Conservation (phyloP, 2,888 invertebrate genomes). For the Agonopterix arenella region DNA sequence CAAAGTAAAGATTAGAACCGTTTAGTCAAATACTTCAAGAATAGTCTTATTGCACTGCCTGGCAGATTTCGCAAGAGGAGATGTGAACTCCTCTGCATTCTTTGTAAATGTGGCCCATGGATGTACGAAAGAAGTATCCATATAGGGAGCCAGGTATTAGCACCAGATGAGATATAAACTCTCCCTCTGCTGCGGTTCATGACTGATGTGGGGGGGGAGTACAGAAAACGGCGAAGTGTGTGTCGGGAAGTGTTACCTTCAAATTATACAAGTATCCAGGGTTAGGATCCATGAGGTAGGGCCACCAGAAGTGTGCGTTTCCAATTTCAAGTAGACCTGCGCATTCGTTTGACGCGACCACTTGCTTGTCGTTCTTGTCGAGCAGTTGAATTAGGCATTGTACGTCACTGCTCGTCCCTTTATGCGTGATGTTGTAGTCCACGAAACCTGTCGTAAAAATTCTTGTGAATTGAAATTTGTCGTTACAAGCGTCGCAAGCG, state of each 20-base stretch:
- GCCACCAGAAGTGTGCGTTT: constrained; percentile 93
- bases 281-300: constrained; percentile 87
- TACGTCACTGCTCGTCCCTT: constrained; percentile 37
- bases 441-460: constrained; percentile 58
- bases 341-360: constrained; percentile 74
- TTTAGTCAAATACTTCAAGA: not conserved
- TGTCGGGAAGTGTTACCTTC: constrained; percentile 69
- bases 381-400: constrained; percentile 54
- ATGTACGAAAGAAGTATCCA: too few relatives aligned
- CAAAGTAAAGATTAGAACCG: not conserved
- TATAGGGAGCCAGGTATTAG: too few relatives aligned
- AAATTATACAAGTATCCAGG: constrained; percentile 92
- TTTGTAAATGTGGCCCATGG: too few relatives aligned
- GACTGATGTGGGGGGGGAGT: too few relatives aligned
- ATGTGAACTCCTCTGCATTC: too few relatives aligned
- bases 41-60: not conserved
- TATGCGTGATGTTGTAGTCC: constrained; percentile 73
- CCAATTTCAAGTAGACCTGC: constrained; percentile 81
- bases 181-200: too few relatives aligned
- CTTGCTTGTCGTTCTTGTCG: constrained; percentile 52
- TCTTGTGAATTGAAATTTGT: not conserved
- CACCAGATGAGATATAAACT: too few relatives aligned
- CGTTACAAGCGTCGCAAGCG: too few relatives aligned
- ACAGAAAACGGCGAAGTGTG: too few relatives aligned
- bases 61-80: too few relatives aligned